Percentiles rank a stretch among this genome's conserved stretches.
These are phyloP conservation scores for Pelusios castaneus DNA, from an alignment of 2,113 vertebrate genomes.

Conservation along the genomic window DNA sequence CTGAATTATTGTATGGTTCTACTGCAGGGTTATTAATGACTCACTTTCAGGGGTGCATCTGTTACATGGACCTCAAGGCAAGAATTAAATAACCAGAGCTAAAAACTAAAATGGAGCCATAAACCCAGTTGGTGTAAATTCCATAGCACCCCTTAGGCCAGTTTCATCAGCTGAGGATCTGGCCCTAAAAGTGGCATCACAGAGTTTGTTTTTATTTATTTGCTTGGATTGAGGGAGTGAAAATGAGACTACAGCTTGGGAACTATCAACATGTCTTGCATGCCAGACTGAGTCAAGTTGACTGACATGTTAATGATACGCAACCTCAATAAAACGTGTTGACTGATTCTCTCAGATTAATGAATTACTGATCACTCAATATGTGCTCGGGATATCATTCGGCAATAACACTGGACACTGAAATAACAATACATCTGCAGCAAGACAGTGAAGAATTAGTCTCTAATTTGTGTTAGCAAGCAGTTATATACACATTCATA, in stretches of 20 bases:
- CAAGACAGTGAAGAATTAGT: background rate
- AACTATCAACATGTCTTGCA: constrained; percentile 39
- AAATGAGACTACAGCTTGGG: constrained; percentile 39
- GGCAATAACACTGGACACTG: background rate
- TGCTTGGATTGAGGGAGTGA: constrained; percentile 16
- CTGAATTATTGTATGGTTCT: background rate
- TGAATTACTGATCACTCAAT: background rate
- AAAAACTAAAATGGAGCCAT: background rate
- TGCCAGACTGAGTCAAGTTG: background rate
- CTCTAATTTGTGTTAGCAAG: background rate
- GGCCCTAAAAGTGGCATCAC: background rate
- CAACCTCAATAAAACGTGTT: background rate
- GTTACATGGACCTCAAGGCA: background rate
- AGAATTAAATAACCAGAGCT: background rate
- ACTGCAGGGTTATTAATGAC: background rate
- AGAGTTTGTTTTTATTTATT: constrained; percentile 41
- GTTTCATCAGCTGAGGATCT: background rate
- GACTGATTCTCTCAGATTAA: constrained; percentile 32
- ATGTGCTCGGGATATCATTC: background rate
- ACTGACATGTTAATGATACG: constrained; percentile 10
- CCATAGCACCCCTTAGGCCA: background rate
- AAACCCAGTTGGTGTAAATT: background rate
- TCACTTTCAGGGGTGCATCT: background rate
- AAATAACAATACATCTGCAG: background rate
- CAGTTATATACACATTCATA: background rate